Evolutionary conservation across 1,140 invertebrate genomes (phyloP), one percentile per base, ranked within the genome.

Genomic region (Halotydeus destructor): DNA sequence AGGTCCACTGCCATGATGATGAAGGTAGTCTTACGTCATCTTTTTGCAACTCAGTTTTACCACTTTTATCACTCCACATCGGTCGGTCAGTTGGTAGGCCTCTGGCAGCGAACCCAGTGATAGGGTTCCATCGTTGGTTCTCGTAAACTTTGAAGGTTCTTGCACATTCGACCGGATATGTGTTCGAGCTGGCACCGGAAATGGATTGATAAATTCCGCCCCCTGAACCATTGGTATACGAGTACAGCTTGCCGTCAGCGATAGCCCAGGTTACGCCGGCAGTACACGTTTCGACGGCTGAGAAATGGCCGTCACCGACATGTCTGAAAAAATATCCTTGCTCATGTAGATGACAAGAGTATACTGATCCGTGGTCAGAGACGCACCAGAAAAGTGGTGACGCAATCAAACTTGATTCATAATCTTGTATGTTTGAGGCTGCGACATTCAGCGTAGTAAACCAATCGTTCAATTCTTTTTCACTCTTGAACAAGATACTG

Each of bases 61-160:
- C 82, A 19, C 72, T 76, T 30, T 70, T 69, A 60, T 88, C 82
- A 58, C 79, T 85, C 83, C 84, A 89, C 49, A 50, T 48, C 12
- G 54, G 50, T 16, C 81, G 63, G 62, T 89, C 83, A 1, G 82
- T 86, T 21, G 82, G 82, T 36, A 88, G 61, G 22, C 79, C 75
- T 54, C 76, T 72, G 6, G 74, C 69, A 1, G 78, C 79, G 54
- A 84, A 89, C 14, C 84, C 83, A 45, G 77, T 76, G 1, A 88
- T 64, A 6, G 75, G 80, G 69, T 86, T 88, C 84, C 84, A 91
- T 36, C 82, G 67, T 60, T 91, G 83, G 57, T 89, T 88, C 64
- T 91, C 84, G 59, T 88, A 91, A 4, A 85, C 75, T 55, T 75
- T 76, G 57, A 79, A 80, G 52, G 72, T 75, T 55, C 80, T 75